phyloP scores from a whole-genome alignment of 92 coral and sea anemone species.

The Palythoa caribaeorum region DNA sequence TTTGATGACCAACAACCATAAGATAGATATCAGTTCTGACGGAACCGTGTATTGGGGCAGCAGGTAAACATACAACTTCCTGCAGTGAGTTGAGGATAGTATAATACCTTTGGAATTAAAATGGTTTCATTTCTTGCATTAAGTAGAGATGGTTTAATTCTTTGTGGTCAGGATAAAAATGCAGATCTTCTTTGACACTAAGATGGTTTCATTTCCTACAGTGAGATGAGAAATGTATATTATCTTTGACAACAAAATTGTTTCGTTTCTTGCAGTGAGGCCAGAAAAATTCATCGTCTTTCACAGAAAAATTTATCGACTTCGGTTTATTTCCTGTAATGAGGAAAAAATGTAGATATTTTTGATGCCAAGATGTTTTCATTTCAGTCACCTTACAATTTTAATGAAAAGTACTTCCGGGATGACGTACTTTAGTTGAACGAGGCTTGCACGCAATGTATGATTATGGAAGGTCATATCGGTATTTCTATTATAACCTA shows the following conservation, averaged over 20 bases:
- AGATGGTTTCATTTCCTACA: background rate
- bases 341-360: too few relatives aligned
- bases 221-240: background rate
- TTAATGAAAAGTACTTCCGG: too few relatives aligned
- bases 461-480: too few relatives aligned
- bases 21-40: conserved; percentile 49
- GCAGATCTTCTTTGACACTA: background rate
- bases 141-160: background rate
- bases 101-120: background rate
- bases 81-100: background rate
- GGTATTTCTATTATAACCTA: too few relatives aligned
- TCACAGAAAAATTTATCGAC: too few relatives aligned
- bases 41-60: conserved; percentile 59
- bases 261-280: too few relatives aligned
- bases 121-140: background rate
- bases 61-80: conserved; percentile 19
- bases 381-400: too few relatives aligned
- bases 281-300: too few relatives aligned
- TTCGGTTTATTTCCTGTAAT: too few relatives aligned
- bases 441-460: too few relatives aligned
- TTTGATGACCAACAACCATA: conserved; percentile 54
- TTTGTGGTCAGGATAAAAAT: background rate
- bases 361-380: too few relatives aligned
- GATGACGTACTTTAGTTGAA: too few relatives aligned
- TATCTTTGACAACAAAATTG: background rate